Evolutionary conservation across 2,113 vertebrate species (phyloP).

Genomic region (Trichechus manatus): DNA sequence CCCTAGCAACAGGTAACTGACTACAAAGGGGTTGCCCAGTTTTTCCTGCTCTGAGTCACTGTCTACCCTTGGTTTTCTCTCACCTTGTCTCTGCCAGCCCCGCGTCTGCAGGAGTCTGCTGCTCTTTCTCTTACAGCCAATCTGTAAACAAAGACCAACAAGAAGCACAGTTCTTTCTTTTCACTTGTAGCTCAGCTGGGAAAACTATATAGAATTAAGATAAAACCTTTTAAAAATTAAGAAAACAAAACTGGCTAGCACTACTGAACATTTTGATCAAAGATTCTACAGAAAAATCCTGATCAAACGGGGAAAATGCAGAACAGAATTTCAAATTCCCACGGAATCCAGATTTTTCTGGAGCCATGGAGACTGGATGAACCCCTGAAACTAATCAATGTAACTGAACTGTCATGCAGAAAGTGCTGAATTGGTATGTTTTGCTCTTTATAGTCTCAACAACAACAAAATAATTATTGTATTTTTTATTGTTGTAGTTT

Average conservation of each 20-base stretch:
- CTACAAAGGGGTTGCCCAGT: fast-evolving
- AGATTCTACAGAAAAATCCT: too few species aligned
- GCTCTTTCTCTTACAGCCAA: background rate
- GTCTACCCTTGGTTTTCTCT: background rate
- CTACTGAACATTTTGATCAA: too few species aligned
- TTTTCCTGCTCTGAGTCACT: background rate
- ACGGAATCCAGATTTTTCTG: too few species aligned
- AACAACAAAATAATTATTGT: too few species aligned
- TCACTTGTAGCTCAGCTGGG: background rate
- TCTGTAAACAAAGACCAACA: slow-evolving; percentile 23
- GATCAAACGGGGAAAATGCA: too few species aligned
- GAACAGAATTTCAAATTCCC: too few species aligned
- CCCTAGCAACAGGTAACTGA: background rate
- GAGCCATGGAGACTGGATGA: too few species aligned
- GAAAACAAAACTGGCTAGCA: background rate
- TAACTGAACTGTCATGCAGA: too few species aligned
- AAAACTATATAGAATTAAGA: background rate
- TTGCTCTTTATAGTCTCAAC: too few species aligned
- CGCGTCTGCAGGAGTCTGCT: background rate
- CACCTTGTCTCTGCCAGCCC: background rate
- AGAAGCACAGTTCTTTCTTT: background rate
- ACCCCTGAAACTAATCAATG: too few species aligned
- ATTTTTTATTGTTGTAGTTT: too few species aligned
- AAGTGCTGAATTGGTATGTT: too few species aligned
- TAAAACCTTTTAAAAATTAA: background rate